A percentile compares a stretch with the other conserved stretches of the same genome.
Evolutionary conservation across 2,113 vertebrate genomes (phyloP).

Genomic region (Narcine bancroftii): DNA sequence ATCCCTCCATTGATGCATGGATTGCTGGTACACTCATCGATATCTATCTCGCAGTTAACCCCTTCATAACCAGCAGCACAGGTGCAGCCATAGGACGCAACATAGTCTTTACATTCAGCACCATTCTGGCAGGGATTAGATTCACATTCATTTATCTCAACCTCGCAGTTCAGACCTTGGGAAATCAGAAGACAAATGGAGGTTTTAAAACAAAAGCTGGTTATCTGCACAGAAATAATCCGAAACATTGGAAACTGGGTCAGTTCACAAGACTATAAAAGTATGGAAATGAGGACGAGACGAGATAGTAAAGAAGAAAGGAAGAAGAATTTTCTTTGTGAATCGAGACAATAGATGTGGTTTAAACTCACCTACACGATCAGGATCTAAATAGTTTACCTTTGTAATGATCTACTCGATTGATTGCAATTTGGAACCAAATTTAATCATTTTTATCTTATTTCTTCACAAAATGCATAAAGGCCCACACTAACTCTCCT

Average conservation of each 20-base stretch:
- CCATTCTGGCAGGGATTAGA: conserved; percentile 74
- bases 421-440: neutral
- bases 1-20: conserved; percentile 68
- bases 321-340: neutral
- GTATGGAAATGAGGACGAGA: neutral
- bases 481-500: neutral
- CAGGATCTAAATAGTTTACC: neutral
- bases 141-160: conserved; percentile 81
- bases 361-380: neutral
- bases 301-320: neutral
- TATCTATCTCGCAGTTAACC: conserved; percentile 67
- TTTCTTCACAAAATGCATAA: neutral
- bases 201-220: neutral
- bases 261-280: neutral
- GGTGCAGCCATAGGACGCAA: conserved; percentile 73
- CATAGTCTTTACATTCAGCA: conserved; percentile 67
- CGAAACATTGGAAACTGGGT: neutral
- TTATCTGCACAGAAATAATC: neutral
- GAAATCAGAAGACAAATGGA: neutral
- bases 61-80: conserved; percentile 72
- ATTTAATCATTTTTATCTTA: neutral
- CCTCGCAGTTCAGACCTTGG: conserved; percentile 79
- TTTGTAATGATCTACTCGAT: neutral
- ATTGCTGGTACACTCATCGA: conserved; percentile 75
- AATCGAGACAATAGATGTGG: neutral